Evolutionary conservation across 2,797 vertebrate genomes (phyloP).

Genomic region (Pseudotriccus pelzelni): DNA sequence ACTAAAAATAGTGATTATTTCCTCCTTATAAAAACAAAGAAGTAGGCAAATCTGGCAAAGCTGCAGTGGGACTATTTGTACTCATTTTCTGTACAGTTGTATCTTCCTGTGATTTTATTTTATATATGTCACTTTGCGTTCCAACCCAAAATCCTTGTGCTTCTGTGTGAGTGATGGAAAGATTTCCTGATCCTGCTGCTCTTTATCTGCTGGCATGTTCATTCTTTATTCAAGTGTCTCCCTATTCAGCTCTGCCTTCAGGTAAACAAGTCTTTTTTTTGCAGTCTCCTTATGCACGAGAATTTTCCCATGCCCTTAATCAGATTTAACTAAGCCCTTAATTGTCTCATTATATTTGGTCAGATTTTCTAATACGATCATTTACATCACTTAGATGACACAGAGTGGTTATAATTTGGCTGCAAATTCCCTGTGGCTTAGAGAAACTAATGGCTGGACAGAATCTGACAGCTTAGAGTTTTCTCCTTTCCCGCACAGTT

Average conservation of each 20-base stretch:
- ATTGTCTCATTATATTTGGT: neutral
- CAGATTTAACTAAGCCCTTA: neutral
- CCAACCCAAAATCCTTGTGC: neutral
- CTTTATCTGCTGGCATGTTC: neutral
- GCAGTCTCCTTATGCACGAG: neutral
- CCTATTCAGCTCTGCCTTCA: neutral
- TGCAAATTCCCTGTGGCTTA: neutral
- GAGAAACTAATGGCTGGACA: neutral
- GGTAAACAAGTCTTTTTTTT: neutral
- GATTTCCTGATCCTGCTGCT: neutral
- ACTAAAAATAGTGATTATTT: neutral
- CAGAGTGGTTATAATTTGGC: neutral
- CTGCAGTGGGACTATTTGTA: neutral
- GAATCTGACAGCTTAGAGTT: neutral
- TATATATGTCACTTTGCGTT: neutral
- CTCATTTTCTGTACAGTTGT: neutral
- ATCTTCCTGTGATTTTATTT: neutral
- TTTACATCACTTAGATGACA: neutral
- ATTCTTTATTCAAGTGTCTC: neutral
- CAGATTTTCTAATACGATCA: neutral
- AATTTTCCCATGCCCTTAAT: slow-evolving; percentile 19
- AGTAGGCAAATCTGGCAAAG: neutral
- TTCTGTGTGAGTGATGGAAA: neutral
- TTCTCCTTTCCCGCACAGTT: neutral
- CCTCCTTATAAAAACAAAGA: neutral